Conservation (phyloP, 2,113 vertebrate genomes). For the Rana temporaria region DNA sequence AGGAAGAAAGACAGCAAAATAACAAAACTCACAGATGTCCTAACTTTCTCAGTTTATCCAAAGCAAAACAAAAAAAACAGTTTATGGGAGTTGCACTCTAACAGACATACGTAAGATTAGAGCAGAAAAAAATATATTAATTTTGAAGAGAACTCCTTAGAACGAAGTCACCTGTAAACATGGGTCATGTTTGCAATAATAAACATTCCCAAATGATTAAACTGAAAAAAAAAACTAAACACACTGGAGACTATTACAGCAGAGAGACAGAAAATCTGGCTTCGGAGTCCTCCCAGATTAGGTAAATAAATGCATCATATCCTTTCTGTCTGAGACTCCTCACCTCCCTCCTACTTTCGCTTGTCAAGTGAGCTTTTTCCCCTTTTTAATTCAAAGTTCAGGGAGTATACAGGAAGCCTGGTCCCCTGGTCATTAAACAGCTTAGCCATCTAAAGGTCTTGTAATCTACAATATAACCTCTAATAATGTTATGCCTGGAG, state of each 20-base stretch:
- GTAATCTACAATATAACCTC: slow-evolving; percentile 8
- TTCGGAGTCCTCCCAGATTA: slow-evolving; percentile 7
- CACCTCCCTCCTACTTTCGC: slow-evolving; percentile 31
- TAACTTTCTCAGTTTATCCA: too few species aligned
- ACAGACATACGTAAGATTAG: background rate
- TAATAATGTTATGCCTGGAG: slow-evolving; percentile 23
- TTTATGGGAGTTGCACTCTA: background rate
- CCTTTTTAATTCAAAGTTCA: slow-evolving; percentile 8
- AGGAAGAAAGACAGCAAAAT: too few species aligned
- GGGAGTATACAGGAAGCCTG: slow-evolving; percentile 26
- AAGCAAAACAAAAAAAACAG: too few species aligned
- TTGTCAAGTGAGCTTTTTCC: background rate
- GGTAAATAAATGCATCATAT: slow-evolving; percentile 44
- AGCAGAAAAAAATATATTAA: background rate
- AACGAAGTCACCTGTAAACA: background rate
- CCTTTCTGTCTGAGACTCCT: slow-evolving; percentile 25
- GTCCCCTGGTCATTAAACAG: background rate
- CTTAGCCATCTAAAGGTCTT: slow-evolving; percentile 1
- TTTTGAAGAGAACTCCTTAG: background rate
- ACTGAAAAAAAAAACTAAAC: background rate
- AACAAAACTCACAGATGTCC: too few species aligned
- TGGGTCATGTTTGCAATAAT: slow-evolving; percentile 6
- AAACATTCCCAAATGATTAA: slow-evolving; percentile 11
- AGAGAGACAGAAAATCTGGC: slow-evolving; percentile 8
- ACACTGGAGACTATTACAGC: slow-evolving; percentile 1